Conservation (phyloP, 2,888 invertebrate genomes). For the Tiliacea aurago region DNA sequence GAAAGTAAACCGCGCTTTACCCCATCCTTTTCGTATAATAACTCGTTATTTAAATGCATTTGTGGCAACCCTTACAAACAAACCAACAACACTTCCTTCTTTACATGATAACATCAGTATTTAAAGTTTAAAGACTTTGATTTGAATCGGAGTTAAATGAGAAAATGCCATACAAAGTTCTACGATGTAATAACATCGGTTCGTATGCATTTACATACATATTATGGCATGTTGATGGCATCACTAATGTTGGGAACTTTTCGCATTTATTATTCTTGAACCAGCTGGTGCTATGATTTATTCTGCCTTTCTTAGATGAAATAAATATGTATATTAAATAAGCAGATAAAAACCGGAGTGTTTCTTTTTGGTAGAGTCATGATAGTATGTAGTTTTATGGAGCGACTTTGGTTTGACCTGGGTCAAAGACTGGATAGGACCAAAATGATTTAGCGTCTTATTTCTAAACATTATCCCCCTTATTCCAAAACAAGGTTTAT, state of each 20-base stretch:
- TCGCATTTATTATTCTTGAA: not conserved
- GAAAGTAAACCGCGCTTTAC: not conserved
- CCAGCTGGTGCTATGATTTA: too few species aligned
- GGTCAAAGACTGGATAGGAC: too few species aligned
- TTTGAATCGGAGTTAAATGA: constrained; percentile 29
- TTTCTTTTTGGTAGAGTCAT: too few species aligned
- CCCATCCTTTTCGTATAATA: not conserved
- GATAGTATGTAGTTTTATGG: too few species aligned
- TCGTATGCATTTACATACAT: not conserved
- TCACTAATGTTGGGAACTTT: not conserved
- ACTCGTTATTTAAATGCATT: not conserved
- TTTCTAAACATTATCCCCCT: too few species aligned
- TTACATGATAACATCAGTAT: constrained; percentile 41
- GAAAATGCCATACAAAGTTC: constrained; percentile 31
- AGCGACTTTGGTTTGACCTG: too few species aligned
- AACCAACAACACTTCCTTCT: constrained; percentile 43
- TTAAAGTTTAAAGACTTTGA: constrained; percentile 46
- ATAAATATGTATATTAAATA: too few species aligned
- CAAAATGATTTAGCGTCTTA: too few species aligned
- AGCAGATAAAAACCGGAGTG: too few species aligned
- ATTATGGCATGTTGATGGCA: not conserved
- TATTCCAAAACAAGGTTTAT: too few species aligned
- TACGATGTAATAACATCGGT: constrained; percentile 8
- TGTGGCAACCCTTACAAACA: constrained; percentile 40
- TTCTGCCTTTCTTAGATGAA: too few species aligned